phyloP scores from a whole-genome alignment of 2,888 invertebrate genomes.

The Mactromeris polynyma region DNA sequence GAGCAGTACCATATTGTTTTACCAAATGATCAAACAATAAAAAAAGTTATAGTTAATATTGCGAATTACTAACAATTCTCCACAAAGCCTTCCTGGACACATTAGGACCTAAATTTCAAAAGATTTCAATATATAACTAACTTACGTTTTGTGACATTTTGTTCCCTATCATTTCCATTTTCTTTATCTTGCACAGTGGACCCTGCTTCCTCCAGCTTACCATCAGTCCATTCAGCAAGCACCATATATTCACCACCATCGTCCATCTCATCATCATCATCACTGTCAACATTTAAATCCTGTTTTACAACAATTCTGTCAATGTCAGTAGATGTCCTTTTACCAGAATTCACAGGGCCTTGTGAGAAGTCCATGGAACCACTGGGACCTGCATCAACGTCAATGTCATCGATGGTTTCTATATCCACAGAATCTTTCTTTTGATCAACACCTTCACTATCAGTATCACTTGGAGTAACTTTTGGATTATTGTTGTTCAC shows the following conservation, averaged over 20 bases:
- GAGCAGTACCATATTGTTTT: too few species aligned
- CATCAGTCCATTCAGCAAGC: slow-evolving; percentile 82
- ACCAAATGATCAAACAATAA: too few species aligned
- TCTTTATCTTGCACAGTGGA: slow-evolving; percentile 45
- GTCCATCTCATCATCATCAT: slow-evolving; percentile 67
- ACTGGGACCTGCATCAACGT: not conserved
- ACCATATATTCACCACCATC: slow-evolving; percentile 80
- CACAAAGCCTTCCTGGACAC: too few species aligned
- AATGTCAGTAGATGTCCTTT: not conserved
- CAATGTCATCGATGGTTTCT: not conserved
- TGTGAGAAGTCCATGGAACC: not conserved
- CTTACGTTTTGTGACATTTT: slow-evolving; percentile 28
- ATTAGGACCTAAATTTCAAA: too few species aligned
- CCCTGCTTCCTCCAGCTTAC: slow-evolving; percentile 64
- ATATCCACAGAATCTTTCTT: not conserved
- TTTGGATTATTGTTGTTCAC: not conserved
- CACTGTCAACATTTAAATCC: slow-evolving; percentile 39
- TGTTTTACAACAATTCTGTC: slow-evolving; percentile 41
- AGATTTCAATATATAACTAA: not conserved
- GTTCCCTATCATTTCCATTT: slow-evolving; percentile 49
- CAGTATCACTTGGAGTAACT: not conserved
- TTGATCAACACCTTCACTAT: not conserved
- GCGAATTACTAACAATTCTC: too few species aligned
- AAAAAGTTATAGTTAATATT: too few species aligned
- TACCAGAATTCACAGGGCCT: not conserved